These are phyloP conservation scores for Crotophaga sulcirostris DNA, from an alignment of 2,113 vertebrate genomes.

Conservation along the genomic window DNA sequence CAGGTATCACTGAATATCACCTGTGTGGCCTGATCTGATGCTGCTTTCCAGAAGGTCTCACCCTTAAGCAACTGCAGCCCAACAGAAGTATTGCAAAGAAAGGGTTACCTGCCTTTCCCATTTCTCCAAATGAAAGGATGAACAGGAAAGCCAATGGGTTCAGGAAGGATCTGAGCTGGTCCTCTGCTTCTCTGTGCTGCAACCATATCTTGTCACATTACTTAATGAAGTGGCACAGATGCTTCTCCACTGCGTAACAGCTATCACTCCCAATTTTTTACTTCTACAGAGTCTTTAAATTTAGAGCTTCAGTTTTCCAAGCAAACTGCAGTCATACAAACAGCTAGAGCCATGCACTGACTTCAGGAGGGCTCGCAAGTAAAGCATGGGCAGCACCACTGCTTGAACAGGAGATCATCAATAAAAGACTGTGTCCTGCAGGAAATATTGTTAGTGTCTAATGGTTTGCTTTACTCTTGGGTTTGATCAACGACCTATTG, in stretches of 20 bases:
- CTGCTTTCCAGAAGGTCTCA: not conserved
- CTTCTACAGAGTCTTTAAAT: not conserved
- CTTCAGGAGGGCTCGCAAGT: not conserved
- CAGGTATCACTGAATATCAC: no score
- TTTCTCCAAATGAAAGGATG: not conserved
- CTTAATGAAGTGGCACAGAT: not conserved
- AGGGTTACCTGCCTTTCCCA: not conserved
- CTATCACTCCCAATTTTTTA: not conserved
- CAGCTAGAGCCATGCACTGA: not conserved
- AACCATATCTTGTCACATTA: fast-evolving
- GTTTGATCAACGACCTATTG: not conserved
- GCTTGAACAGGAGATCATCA: not conserved
- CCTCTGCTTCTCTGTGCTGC: not conserved
- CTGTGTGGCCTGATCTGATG: not conserved
- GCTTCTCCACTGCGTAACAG: not conserved
- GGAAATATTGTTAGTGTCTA: not conserved
- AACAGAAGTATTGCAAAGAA: not conserved
- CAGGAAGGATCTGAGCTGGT: not conserved
- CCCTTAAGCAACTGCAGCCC: not conserved
- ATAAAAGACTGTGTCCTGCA: not conserved
- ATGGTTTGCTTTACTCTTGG: not conserved
- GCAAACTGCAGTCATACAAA: not conserved
- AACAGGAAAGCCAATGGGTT: fast-evolving
- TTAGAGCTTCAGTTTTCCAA: not conserved
- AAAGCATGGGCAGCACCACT: not conserved